Evolutionary conservation across 2,888 invertebrate species (phyloP).

Genomic region (Hyalella azteca): DNA sequence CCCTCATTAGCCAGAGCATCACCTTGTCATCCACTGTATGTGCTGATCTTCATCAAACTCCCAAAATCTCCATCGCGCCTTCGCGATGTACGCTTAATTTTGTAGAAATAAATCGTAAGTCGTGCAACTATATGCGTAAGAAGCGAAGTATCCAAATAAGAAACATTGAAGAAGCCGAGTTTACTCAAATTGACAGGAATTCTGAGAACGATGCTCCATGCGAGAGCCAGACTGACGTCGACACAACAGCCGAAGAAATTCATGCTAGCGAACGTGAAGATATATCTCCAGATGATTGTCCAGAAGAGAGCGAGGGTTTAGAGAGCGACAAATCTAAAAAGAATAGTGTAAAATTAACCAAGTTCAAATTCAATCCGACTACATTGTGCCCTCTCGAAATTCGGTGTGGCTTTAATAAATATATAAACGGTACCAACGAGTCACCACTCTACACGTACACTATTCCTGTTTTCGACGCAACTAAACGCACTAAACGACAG

Average conservation of each 20-base stretch:
- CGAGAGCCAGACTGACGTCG: background rate
- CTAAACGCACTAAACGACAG: background rate
- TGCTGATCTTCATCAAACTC: background rate
- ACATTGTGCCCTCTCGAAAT: conserved; percentile 53
- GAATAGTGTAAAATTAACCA: background rate
- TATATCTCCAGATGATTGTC: background rate
- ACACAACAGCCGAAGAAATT: background rate
- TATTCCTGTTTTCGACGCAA: background rate
- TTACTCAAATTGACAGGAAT: too few relatives aligned
- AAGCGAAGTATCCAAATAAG: too few relatives aligned
- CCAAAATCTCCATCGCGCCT: background rate
- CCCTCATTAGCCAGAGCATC: background rate
- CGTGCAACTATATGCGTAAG: background rate
- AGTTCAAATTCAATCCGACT: conserved; percentile 48
- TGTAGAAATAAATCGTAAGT: background rate
- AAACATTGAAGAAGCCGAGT: background rate
- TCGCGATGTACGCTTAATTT: background rate
- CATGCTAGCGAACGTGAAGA: background rate
- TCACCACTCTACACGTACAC: conserved; percentile 49
- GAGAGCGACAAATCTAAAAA: background rate
- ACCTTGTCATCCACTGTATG: background rate
- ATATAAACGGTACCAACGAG: conserved; percentile 48
- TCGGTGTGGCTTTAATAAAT: conserved; percentile 45
- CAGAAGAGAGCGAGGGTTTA: background rate
- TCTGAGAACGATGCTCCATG: background rate